These are phyloP conservation scores for Seira ritae DNA, from an alignment of 2,888 invertebrate genomes.

Conservation along the genomic window DNA sequence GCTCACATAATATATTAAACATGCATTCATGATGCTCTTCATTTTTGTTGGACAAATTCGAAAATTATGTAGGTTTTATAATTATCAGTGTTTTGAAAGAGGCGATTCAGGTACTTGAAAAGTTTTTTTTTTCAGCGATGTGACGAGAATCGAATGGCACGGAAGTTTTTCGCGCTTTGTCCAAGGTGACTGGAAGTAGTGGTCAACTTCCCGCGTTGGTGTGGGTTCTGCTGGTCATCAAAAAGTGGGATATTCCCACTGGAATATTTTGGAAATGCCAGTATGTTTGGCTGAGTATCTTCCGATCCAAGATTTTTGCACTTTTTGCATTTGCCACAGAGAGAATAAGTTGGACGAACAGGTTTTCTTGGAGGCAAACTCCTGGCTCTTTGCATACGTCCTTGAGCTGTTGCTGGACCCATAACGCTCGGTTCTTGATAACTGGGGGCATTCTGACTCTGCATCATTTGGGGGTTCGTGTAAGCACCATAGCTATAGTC, in stretches of 20 bases:
- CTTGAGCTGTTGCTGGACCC: too few relatives aligned
- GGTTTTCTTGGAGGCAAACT: slow-evolving; percentile 30
- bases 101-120: too few relatives aligned
- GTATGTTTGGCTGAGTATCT: slow-evolving; percentile 23
- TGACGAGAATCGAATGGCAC: slow-evolving; percentile 50
- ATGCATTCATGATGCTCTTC: too few relatives aligned
- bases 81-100: too few relatives aligned
- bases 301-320: slow-evolving; percentile 57
- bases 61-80: too few relatives aligned
- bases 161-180: slow-evolving; percentile 59
- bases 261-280: slow-evolving; percentile 54
- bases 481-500: not conserved
- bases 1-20: too few relatives aligned
- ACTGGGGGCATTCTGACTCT: too few relatives aligned
- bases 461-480: not conserved
- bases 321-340: slow-evolving; percentile 68
- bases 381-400: slow-evolving; percentile 19
- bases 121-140: too few relatives aligned
- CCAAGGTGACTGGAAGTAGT: slow-evolving; percentile 38
- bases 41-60: too few relatives aligned
- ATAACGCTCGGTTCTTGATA: too few relatives aligned
- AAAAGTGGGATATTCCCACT: too few relatives aligned
- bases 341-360: slow-evolving; percentile 24
- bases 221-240: not conserved
- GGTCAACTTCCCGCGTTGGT: not conserved